These are phyloP conservation scores for Monopis laevigella DNA, from an alignment of 2,888 invertebrate species.

Conservation along the genomic window DNA sequence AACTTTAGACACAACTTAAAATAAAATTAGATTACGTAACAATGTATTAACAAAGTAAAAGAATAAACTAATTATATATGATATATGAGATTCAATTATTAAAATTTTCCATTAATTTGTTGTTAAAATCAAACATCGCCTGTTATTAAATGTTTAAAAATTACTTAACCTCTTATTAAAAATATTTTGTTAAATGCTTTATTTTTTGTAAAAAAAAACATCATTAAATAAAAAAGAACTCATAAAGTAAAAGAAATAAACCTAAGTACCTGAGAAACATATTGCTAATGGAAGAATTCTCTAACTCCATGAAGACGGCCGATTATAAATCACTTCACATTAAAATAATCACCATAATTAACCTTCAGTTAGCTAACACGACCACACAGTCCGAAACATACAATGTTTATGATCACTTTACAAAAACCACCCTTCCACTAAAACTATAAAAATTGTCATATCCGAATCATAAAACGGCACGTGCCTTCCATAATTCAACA, in stretches of 20 bases:
- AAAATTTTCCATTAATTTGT: too few relatives aligned
- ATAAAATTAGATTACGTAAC: too few relatives aligned
- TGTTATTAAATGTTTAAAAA: too few relatives aligned
- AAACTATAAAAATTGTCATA: conserved; percentile 49
- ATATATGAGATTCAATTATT: too few relatives aligned
- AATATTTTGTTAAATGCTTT: too few relatives aligned
- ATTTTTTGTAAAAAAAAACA: neutral
- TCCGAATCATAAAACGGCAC: conserved; percentile 50
- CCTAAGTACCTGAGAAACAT: conserved; percentile 21
- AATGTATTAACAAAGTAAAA: too few relatives aligned
- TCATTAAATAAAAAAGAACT: neutral
- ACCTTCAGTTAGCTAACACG: conserved; percentile 35
- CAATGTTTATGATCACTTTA: conserved; percentile 47
- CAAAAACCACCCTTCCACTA: conserved; percentile 51
- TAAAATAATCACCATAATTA: conserved; percentile 11
- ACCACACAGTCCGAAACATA: conserved; percentile 50
- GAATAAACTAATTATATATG: too few relatives aligned
- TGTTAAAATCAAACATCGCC: too few relatives aligned
- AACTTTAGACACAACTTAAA: too few relatives aligned
- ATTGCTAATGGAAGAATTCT: conserved; percentile 12
- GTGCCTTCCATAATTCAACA: conserved; percentile 54
- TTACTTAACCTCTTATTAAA: too few relatives aligned
- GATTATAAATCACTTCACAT: conserved; percentile 7
- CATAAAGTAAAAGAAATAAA: conserved; percentile 1
- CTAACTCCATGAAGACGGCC: conserved; percentile 9